Evolutionary conservation across 2,888 invertebrate genomes (phyloP), one percentile per base, ranked within the genome.

Genomic region (Ormia ochracea): DNA sequence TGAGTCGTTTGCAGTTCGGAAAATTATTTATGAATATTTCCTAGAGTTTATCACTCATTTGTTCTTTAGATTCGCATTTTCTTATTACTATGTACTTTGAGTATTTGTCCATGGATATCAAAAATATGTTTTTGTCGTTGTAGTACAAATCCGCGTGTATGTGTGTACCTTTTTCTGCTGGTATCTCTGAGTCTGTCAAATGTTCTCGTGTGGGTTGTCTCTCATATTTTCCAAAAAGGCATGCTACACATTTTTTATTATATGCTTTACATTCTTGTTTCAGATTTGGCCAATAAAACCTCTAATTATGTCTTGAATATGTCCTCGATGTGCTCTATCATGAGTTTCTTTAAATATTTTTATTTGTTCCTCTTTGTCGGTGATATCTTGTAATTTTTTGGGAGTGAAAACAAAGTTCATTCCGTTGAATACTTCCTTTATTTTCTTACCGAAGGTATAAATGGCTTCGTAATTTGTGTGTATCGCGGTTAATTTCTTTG

Each of bases 1-100:
- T 63, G 4, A 63, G 26, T 31, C 52, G 36, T 43, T n/a, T 54
- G n/a, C 66, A 66, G 23, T 66, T 41, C 14, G 66, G 66, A 50
- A 17, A 66, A 21, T 66, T 66, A 41, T 66, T 66, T 19, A 19
- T 52, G 17, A 66, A 23, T 23, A 66, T 1, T 52, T 66, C 66
- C 19, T 66, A 23, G 4, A 66, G 33, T 23, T 50, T 66, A 17
- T 52, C 52, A 41, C 5, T n/a, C 50, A 66, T 52, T 14, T 19
- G 66, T 66, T 66, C 66, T 50, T 36, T 66, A 19, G 50, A 52
- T 6, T 66, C 66, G 14, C 26, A 4, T 4, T 66, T 50, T 66
- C 41, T 66, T 14, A 36, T 12, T 10, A 23, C 26, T 21, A 66
- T 52, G 21, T 66, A 50, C 50, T 66, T 66, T 66, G 52, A 66